Evolutionary conservation across 2,888 invertebrate genomes (phyloP), one percentile per base, ranked within the genome.

Genomic region (Spodoptera picta): DNA sequence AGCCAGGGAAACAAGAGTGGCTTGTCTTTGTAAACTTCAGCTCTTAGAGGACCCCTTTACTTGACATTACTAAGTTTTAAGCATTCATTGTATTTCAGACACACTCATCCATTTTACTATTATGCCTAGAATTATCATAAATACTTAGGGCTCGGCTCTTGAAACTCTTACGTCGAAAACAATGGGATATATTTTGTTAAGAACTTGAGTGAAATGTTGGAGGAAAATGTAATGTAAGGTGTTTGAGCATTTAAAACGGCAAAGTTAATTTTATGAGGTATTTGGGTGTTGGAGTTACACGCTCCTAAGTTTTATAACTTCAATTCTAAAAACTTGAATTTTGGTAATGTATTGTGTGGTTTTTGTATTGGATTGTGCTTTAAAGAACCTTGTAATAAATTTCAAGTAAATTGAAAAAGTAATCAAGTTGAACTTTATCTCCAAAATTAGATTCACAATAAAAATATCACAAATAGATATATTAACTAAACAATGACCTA

Each of bases 21-120:
- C 24, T 36, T 44, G 11, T 60, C 24, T 60, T n/a, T 24, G 52
- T 14, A 6, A 55, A 65, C 60, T 54, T 48, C 43, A 63, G 45
- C 23, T 41, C 46, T 45, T 11, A n/a, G 4, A 49, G 54, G 24
- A 31, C 42, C 60, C 36, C 47, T 69, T 62, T 73, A 47, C 48
- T 44, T 59, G 62, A 65, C 73, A 73, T 79, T 83, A 78, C 62
- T 36, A 9, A 80, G 72, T 79, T 82, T 80, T 74, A 79, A 77
- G 78, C 61, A 73, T 78, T 78, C 75, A 82, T 82, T 83, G 84
- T 83, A 61, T 72, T 73, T 65, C 49, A 52, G 58, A 60, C 53
- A 58, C 46, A 59, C 44, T 61, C 66, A 46, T 63, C 61, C 44
- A 79, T 73, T 79, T 72, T 53, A 66, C 64, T 68, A 63, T 67